phyloP scores from a whole-genome alignment of 2,888 invertebrate species.

The Tipula unca region DNA sequence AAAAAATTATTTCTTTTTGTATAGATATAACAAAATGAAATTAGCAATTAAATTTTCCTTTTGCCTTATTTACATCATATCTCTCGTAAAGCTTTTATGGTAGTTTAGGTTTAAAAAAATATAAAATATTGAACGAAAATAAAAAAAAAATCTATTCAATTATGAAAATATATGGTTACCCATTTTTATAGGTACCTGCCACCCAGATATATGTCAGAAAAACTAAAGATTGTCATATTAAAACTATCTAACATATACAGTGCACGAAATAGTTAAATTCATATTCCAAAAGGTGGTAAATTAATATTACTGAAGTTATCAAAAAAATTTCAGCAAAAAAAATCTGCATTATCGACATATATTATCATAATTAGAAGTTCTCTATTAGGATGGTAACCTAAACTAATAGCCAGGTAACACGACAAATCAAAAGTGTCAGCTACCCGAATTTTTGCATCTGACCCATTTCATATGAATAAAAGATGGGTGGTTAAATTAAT shows the following conservation, averaged over 20 bases:
- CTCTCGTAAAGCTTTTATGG: background rate
- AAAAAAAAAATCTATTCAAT: background rate
- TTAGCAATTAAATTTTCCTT: background rate
- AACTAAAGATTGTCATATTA: background rate
- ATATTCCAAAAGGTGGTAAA: too few species aligned
- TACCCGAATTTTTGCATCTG: too few species aligned
- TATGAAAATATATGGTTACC: background rate
- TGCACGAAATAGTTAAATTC: background rate
- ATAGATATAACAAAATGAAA: background rate
- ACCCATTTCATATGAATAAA: too few species aligned
- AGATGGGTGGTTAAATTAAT: too few species aligned
- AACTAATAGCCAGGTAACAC: too few species aligned
- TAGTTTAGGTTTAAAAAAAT: background rate
- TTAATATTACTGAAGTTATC: too few species aligned
- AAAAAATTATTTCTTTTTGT: background rate
- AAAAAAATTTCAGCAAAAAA: too few species aligned
- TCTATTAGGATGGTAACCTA: too few species aligned
- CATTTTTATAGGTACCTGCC: background rate
- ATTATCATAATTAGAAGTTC: too few species aligned
- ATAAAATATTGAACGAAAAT: background rate
- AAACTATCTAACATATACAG: background rate
- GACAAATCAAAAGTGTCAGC: too few species aligned
- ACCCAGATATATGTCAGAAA: background rate
- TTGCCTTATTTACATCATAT: background rate
- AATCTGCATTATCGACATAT: too few species aligned